Evolutionary conservation across 2,797 vertebrate genomes (phyloP).

Genomic region (Euthynnus affinis): DNA sequence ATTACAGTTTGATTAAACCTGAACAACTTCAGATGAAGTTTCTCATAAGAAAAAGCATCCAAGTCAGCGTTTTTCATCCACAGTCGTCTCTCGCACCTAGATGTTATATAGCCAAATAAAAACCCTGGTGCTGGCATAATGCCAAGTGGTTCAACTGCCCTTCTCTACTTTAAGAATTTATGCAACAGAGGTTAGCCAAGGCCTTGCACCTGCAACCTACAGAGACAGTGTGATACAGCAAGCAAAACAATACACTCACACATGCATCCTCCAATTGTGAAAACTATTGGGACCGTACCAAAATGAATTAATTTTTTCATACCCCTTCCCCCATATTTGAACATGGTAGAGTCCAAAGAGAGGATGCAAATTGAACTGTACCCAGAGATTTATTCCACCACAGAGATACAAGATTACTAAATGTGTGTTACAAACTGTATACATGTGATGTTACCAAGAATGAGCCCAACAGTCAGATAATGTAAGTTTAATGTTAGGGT

Average conservation of each 20-base stretch:
- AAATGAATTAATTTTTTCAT: not conserved
- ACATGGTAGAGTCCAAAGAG: conserved; percentile 22
- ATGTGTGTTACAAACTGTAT: not conserved
- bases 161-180: not conserved
- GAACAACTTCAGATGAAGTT: not conserved
- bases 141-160: not conserved
- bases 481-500: not conserved
- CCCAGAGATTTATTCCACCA: not conserved
- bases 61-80: not conserved
- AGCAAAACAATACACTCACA: not conserved
- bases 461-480: not conserved
- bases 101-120: not conserved
- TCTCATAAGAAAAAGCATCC: not conserved
- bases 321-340: conserved; percentile 1
- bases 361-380: not conserved
- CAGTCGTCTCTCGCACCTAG: not conserved
- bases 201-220: not conserved
- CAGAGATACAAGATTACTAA: fast-evolving
- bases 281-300: not conserved
- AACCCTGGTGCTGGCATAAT: not conserved
- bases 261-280: not conserved
- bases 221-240: conserved; percentile 31
- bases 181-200: conserved; percentile 13
- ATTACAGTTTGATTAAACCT: too few relatives aligned
- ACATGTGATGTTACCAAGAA: not conserved